Evolutionary conservation across 2,888 invertebrate species (phyloP), one percentile per base, ranked within the genome.

Genomic region (Eupithecia dodoneata): DNA sequence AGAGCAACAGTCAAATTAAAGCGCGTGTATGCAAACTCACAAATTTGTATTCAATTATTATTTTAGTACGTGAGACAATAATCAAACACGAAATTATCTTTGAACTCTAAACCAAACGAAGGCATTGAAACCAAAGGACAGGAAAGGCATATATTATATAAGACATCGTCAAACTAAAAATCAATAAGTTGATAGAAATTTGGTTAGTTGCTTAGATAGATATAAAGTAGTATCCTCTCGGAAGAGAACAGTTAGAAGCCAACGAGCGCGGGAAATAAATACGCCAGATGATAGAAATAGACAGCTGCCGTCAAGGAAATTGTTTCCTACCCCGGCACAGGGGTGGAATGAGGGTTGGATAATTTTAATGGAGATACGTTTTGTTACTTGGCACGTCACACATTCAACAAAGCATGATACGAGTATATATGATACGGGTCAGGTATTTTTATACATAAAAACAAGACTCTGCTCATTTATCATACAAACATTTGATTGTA

Each of bases 271-370:
- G 75, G 76, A 79, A 81, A 82, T 80, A 81, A 81, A 82, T 80
- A 81, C 75, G 77, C 72, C 78, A 75, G 76, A 77, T 76, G 81
- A 81, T 81, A 79, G 79, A 79, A 78, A 79, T 74, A 80, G 82
- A 82, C 81, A 80, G 80, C 79, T 81, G 81, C 76, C 79, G 79
- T 74, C 72, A 73, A 74, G 79, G 81, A 82, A 82, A 81, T 80
- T 82, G 82, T 82, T 81, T 81, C 76, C 80, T 78, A 81, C 77
- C 66, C 72, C 59, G 18, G 15, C 76, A 65, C 75, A 69, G 76
- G 77, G 76, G 3, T 63, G 73, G 59, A 73, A 2, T 30, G 41
- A 75, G 79, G 73, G 44, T 55, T 41, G 10, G 6, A 18, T 18
- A 30, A 63, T 18, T 18, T 18, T 3, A 42, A 66, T 15, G 7